Base-by-base conservation (phyloP, 1,140 invertebrate genomes). In the Zaprionus kolodkinae region DNA sequence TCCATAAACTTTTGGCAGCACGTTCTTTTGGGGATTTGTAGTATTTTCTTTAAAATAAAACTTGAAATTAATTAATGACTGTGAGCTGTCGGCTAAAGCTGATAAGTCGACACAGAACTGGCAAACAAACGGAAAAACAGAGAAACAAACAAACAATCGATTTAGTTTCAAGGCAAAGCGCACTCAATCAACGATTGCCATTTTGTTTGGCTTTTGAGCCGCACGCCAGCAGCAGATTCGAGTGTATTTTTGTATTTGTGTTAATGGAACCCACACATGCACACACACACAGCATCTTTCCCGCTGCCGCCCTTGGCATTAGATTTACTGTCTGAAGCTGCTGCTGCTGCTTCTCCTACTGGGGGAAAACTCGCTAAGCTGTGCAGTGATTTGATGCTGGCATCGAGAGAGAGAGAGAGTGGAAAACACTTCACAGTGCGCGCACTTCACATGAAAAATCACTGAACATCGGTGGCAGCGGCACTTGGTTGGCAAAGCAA, bases 391-490 rank as follows among this genome's bases (percentile, higher is more conserved):
- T 87, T 82, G 75, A 25, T 63, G 71, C 79, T 72, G 69, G 68
- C 69, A 72, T 72, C 21, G 59, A 6, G 12, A 40, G 12, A 15
- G 40, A 43, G 38, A 40, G 40, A 43, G 40, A 71, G 74, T 59
- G 72, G 72, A 87, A 87, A 86, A 79, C 84, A 88, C 84, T 88
- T 87, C 71, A 75, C 76, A 52, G 74, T n/a, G n/a, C 54, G 76
- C 76, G 35, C 83, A 84, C 84, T 88, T 89, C 69, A 89, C 80
- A 81, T 89, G 85, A 89, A 85, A 89, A 85, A 89, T 85, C 86
- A 89, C 80, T 43, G 57, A 55, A 55, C 61, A 70, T 71, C 60
- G 75, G 60, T 45, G 40, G 40, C 40, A 15, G 12, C 40, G 40
- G 40, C 40, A 45, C 40, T 45, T 45, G 40, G 40, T 38, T 76